Base-by-base conservation (phyloP, 2,113 vertebrate genomes). In the Carassius gibelio region DNA sequence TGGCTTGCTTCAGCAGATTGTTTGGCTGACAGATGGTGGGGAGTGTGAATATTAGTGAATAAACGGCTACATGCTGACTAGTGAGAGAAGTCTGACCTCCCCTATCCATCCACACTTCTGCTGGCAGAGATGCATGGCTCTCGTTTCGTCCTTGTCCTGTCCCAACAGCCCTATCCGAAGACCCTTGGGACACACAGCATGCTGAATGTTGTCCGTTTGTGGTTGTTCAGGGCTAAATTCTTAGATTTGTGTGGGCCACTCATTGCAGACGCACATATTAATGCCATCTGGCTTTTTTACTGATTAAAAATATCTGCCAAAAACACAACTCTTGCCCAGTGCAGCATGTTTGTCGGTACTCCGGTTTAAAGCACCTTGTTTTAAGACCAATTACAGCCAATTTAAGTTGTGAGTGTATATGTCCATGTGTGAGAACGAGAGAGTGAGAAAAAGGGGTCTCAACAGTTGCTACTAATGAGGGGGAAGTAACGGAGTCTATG, bases 381-480 rank as follows among this genome's bases (percentile, higher is more conserved):
- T n/a, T n/a, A 64, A 45, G 6, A 45, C 21, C 36, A 48, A 59
- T 45, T 66, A 30, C 78, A 50, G 59, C 38, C n/a, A 66, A 13
- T 78, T 78, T 42, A 52, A 50, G 23, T 48, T 82, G 59, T 69
- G 72, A 61, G 75, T 23, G 36, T 55, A 26, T 61, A 55, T 83
- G 59, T 68, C 59, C 23, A 6, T 82, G 81, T 81, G 74, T 72
- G 50, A 82, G 81, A 83, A 15, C 2, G 23, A 6, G 81, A 72
- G 82, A 84, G 36, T 26, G 72, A 69, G 81, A 69, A 64, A 82
- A 36, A 19, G 75, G 84, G 76, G 59, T 91, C 88, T 86, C 87
- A 91, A 91, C 93, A 93, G 90, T 94, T 90, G 90, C 88, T 87
- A 89, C 90, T 94, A 95, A 95, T 94, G 94, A 93, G 90, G 91